Evolutionary conservation across 2,797 vertebrate genomes (phyloP).

Genomic region (Streptopelia turtur): DNA sequence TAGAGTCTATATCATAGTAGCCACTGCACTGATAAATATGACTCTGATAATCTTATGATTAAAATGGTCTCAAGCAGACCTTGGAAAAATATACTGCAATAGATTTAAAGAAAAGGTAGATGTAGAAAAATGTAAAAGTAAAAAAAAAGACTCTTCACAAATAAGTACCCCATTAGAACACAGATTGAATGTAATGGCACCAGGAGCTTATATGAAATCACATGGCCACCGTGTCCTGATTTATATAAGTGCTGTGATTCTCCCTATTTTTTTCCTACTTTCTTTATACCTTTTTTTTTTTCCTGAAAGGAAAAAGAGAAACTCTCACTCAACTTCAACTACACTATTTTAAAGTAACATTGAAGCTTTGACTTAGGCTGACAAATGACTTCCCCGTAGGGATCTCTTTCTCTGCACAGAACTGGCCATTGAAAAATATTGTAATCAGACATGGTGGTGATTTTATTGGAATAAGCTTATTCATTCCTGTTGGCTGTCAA

Average conservation of each 20-base stretch:
- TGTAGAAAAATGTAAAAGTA: background rate
- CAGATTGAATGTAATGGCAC: background rate
- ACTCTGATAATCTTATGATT: background rate
- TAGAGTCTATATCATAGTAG: background rate
- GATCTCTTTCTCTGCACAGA: constrained; percentile 52
- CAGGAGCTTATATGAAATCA: background rate
- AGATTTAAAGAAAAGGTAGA: background rate
- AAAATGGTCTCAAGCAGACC: background rate
- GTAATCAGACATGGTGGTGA: constrained; percentile 60
- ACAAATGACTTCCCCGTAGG: constrained; percentile 21
- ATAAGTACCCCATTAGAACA: background rate
- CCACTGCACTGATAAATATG: background rate
- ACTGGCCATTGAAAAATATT: constrained; percentile 66
- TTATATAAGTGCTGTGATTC: background rate
- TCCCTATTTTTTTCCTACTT: background rate
- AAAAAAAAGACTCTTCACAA: background rate
- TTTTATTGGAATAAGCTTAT: constrained; percentile 70
- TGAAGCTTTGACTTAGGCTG: constrained; percentile 29
- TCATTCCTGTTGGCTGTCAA: constrained; percentile 68
- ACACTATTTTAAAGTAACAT: constrained; percentile 40
- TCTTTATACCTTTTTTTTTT: background rate
- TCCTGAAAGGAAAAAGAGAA: constrained; percentile 3
- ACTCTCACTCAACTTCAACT: constrained; percentile 13
- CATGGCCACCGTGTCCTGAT: background rate
- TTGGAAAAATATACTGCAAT: background rate